A percentile compares a stretch with the other conserved stretches of the same genome.
Conservation (phyloP, 2,797 vertebrate species). For the Pseudochaenichthys georgianus region DNA sequence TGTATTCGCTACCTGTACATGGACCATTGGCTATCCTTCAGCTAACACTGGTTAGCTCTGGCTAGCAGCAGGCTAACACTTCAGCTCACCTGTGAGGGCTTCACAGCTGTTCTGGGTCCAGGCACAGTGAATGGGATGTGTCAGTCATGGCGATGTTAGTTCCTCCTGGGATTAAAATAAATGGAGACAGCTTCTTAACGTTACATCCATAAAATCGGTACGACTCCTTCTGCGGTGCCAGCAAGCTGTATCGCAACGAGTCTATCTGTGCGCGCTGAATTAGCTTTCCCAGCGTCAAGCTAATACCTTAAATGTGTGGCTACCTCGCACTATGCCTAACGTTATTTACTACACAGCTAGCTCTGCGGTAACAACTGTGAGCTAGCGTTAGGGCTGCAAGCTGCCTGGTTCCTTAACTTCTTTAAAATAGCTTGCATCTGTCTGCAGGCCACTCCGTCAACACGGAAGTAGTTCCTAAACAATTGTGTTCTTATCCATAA, state of each 20-base stretch:
- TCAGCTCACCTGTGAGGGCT: conserved; percentile 58
- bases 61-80: conserved; percentile 57
- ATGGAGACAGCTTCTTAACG: background rate
- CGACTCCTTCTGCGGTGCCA: conserved; percentile 1
- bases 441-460: background rate
- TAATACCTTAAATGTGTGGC: conserved; percentile 27
- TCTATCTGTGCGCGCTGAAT: conserved; percentile 7
- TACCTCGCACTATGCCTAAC: conserved; percentile 23
- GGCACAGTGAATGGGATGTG: conserved; percentile 1
- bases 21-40: background rate
- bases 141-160: background rate
- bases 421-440: conserved; percentile 8
- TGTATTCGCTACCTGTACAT: background rate
- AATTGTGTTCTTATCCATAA: conserved; percentile 9
- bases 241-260: background rate
- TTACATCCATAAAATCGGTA: conserved; percentile 6
- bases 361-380: conserved; percentile 23
- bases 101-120: conserved; percentile 16
- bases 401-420: conserved; percentile 2
- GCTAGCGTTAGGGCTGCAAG: background rate
- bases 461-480: conserved; percentile 9
- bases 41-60: conserved; percentile 33
- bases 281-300: conserved; percentile 20
- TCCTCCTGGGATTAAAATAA: background rate
- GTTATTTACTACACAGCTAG: conserved; percentile 38